These are phyloP conservation scores for Ranitomeya imitator DNA, from an alignment of 2,113 vertebrate species.

Conservation along the genomic window DNA sequence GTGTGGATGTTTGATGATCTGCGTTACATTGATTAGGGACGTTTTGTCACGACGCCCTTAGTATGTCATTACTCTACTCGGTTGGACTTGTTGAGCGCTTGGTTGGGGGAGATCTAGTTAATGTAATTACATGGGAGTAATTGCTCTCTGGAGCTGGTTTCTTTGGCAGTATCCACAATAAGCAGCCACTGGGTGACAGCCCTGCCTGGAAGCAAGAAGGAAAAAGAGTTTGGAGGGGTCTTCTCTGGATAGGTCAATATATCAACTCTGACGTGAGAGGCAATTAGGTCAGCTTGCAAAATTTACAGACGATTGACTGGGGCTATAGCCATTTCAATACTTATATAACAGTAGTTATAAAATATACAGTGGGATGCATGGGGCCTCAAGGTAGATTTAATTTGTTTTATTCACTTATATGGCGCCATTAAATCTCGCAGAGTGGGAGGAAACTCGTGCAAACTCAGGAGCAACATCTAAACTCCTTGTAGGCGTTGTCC, in stretches of 20 bases:
- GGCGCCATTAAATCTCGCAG: too few species aligned
- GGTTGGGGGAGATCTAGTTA: background rate
- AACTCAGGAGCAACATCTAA: too few species aligned
- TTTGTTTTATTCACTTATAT: too few species aligned
- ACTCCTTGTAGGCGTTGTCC: too few species aligned
- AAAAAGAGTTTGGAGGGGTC: background rate
- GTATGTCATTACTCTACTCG: background rate
- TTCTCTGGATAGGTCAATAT: background rate
- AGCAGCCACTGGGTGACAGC: constrained; percentile 11
- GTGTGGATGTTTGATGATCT: background rate
- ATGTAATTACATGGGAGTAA: constrained; percentile 7
- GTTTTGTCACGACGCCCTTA: background rate
- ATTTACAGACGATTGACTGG: background rate
- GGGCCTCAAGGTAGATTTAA: too few species aligned
- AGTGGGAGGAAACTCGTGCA: too few species aligned
- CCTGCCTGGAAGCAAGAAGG: background rate
- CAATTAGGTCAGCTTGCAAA: background rate
- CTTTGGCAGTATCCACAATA: background rate
- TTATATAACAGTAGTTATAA: too few species aligned
- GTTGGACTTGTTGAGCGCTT: background rate
- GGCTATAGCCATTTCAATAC: too few species aligned
- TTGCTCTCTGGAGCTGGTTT: background rate
- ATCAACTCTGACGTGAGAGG: background rate
- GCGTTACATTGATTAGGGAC: too few species aligned
- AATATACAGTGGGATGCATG: too few species aligned